Percentiles rank a stretch among this genome's conserved stretches.
phyloP scores from a whole-genome alignment of 2,113 vertebrate species.

The Pteruthius melanotis region DNA sequence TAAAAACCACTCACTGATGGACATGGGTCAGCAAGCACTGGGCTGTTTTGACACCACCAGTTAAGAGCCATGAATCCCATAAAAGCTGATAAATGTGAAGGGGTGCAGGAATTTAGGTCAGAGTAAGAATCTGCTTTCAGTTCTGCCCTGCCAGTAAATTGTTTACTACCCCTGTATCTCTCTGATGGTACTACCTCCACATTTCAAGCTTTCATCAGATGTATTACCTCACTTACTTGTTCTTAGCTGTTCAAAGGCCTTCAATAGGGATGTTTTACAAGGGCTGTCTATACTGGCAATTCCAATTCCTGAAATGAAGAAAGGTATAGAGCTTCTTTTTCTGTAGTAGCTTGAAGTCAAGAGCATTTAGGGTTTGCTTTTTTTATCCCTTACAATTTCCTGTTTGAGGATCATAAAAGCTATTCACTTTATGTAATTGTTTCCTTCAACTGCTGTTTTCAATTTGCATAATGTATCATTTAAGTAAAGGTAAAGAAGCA shows the following conservation, averaged over 20 bases:
- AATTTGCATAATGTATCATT: slow-evolving; percentile 57
- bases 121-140: background rate
- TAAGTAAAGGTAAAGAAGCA: slow-evolving; percentile 63
- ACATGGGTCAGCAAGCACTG: background rate
- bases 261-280: background rate
- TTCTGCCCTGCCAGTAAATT: background rate
- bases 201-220: background rate
- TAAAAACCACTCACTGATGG: background rate
- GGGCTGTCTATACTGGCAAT: background rate
- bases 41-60: background rate
- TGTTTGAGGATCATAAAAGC: slow-evolving; percentile 26
- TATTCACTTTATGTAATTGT: slow-evolving; percentile 55
- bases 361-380: slow-evolving; percentile 14
- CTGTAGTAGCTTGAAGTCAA: background rate
- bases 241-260: background rate
- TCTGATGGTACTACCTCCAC: background rate
- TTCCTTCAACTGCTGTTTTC: slow-evolving; percentile 57
- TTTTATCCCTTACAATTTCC: slow-evolving; percentile 54
- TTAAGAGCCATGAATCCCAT: background rate
- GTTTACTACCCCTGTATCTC: background rate
- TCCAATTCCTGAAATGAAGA: background rate
- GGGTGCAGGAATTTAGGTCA: background rate
- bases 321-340: slow-evolving; percentile 20
- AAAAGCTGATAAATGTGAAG: background rate
- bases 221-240: background rate